Percentiles rank a stretch among this genome's conserved stretches.
These are phyloP conservation scores for Boloria selene DNA, from an alignment of 2,888 invertebrate genomes.

Conservation along the genomic window DNA sequence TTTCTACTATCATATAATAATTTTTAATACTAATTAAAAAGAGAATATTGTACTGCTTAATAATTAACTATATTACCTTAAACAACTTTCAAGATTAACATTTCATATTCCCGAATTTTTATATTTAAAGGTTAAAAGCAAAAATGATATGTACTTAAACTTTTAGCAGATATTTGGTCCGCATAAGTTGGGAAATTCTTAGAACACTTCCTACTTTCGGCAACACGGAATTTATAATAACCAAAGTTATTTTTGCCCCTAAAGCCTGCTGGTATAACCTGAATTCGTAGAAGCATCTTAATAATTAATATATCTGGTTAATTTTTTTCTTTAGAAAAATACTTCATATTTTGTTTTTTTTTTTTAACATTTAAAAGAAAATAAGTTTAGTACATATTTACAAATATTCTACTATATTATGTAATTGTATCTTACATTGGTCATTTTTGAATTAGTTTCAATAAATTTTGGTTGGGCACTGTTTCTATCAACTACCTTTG, in stretches of 20 bases:
- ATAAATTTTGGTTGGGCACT: too few relatives aligned
- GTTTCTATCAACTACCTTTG: too few relatives aligned
- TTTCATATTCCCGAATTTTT: neutral
- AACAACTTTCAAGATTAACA: neutral
- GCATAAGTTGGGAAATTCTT: slow-evolving; percentile 10
- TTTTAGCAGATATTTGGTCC: neutral
- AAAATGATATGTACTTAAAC: neutral
- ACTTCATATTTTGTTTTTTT: too few relatives aligned
- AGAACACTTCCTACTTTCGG: slow-evolving; percentile 15
- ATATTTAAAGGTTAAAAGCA: neutral
- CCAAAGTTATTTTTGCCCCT: slow-evolving; percentile 21
- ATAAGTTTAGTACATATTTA: too few relatives aligned
- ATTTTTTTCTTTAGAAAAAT: slow-evolving; percentile 2
- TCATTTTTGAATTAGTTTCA: too few relatives aligned
- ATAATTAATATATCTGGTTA: slow-evolving; percentile 11
- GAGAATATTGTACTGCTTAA: too few relatives aligned
- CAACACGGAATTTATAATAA: slow-evolving; percentile 19
- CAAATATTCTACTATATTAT: too few relatives aligned
- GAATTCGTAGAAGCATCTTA: slow-evolving; percentile 4
- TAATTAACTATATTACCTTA: too few relatives aligned
- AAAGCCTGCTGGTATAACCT: slow-evolving; percentile 13
- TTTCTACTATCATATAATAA: too few relatives aligned
- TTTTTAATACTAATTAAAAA: too few relatives aligned
- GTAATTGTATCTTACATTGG: too few relatives aligned
- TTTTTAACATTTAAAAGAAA: too few relatives aligned